Conservation (phyloP, 1,140 invertebrate species). For the Musca vetustissima region DNA sequence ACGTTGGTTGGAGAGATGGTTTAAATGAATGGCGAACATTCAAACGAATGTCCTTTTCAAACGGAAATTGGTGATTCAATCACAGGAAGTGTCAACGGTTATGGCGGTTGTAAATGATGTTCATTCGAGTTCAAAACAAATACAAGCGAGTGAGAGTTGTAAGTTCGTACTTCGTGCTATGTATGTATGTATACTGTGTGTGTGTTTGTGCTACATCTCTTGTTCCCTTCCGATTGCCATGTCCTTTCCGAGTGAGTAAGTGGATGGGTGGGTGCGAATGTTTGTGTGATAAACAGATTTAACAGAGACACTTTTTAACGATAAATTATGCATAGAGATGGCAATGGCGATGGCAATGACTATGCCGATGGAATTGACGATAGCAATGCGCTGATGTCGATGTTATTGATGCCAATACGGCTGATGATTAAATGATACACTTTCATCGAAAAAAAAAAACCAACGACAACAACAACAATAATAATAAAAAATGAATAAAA, state of each 20-base stretch:
- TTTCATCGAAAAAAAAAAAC: neutral
- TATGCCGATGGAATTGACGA: conserved; percentile 4
- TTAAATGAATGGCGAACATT: conserved; percentile 6
- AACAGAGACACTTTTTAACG: conserved; percentile 21
- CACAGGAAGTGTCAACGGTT: conserved; percentile 24
- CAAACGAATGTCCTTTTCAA: conserved; percentile 21
- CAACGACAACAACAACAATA: no score
- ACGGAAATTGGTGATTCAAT: conserved; percentile 23
- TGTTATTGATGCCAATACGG: no score
- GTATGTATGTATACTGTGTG: no score
- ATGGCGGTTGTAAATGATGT: conserved; percentile 23
- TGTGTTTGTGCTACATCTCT: no score
- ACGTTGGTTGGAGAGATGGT: neutral
- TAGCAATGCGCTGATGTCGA: no score
- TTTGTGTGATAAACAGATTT: conserved; percentile 24
- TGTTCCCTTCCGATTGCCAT: no score
- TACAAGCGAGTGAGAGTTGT: neutral
- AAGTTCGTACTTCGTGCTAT: no score
- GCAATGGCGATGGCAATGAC: neutral
- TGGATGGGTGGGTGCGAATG: conserved; percentile 13
- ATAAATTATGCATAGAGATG: conserved; percentile 24
- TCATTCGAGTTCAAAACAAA: conserved; percentile 21
- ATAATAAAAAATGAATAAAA: neutral
- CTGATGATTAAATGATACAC: conserved; percentile 22
- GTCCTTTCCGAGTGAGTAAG: no score